phyloP scores from a whole-genome alignment of 2,797 vertebrate genomes.

The Gadopsis marmoratus region DNA sequence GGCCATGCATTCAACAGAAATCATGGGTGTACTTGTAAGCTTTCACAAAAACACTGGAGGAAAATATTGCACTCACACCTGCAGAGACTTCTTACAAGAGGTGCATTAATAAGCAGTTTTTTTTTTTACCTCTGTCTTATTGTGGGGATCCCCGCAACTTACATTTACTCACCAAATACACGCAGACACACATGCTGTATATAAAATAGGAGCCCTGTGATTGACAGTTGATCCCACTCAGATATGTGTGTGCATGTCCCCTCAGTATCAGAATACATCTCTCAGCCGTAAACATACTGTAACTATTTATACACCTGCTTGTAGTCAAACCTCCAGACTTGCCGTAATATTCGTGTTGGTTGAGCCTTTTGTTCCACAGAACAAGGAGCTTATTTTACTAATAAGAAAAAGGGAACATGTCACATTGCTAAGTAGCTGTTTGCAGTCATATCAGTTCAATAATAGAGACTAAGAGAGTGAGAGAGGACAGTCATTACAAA shows the following conservation, averaged over 20 bases:
- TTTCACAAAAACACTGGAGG: constrained; percentile 15
- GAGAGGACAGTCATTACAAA: constrained; percentile 40
- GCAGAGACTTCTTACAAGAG: constrained; percentile 21
- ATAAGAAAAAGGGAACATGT: constrained; percentile 50
- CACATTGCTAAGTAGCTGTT: constrained; percentile 57
- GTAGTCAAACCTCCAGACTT: constrained; percentile 34
- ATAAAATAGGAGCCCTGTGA: constrained; percentile 47
- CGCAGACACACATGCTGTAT: constrained; percentile 6
- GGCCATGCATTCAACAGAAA: not conserved
- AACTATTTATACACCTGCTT: constrained; percentile 54
- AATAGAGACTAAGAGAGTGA: constrained; percentile 32
- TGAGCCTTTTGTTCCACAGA: constrained; percentile 41
- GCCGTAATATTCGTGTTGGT: constrained; percentile 13
- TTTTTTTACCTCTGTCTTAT: constrained; percentile 34
- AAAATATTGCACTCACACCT: constrained; percentile 5
- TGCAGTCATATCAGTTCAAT: constrained; percentile 33
- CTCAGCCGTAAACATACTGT: constrained; percentile 29
- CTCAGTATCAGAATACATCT: constrained; percentile 47
- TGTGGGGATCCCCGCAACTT: constrained; percentile 37
- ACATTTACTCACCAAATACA: constrained; percentile 35
- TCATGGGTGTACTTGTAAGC: not conserved
- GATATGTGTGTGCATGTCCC: constrained; percentile 55
- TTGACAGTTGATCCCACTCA: constrained; percentile 57
- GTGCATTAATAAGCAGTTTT: constrained; percentile 33
- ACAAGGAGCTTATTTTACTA: constrained; percentile 59